Base-by-base conservation (phyloP, 2,888 invertebrate species). In the Elmis aenea region DNA sequence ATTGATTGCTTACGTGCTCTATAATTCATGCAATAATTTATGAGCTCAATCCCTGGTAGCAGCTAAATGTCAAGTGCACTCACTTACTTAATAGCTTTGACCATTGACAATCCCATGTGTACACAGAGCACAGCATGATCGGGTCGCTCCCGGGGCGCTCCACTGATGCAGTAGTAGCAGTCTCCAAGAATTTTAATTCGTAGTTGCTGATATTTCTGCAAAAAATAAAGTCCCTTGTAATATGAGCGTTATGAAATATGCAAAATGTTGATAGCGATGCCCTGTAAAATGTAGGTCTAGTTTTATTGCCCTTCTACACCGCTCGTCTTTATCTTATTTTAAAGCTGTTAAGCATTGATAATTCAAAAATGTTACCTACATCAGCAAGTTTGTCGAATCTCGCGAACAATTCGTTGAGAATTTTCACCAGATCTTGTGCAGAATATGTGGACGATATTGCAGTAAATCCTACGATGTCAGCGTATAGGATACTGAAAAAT, bases 101-200 rank as follows among this genome's bases (percentile, higher is more conserved):
- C 92, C 93, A 95, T 93, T 14, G 92, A 90, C 30, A 95, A 74
- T 24, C 94, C 94, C 94, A 94, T 94, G 66, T 93, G 90, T 12
- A 95, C 89, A 67, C 88, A 89, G 22, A 94, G 80, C 13, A 91
- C 87, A 27, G 92, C 93, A 69, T 94, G 94, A 65, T 95, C 93
- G 0, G 85, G 79, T 33, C 89, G 73, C 65, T 93, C 91, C 39
- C 85, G 79, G 0, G 93, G 93, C 24, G 93, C 93, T 10, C 95
- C 95, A 66, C 93, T 91, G 61, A 95, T 91, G 70, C 94, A 94
- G 73, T 99, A 99, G 72, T 99, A 95, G 67, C 95, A 95, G 66
- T 95, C 95, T 1, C 95, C 94, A 32, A 95, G 76, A 64, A 95
- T 94, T 76, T 95, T 95, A 56, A 95, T 95, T 46, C 94, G 77